Base-by-base conservation (phyloP, 37 sponge, comb jelly and placozoan genomes). In the Axinella damicornis region DNA sequence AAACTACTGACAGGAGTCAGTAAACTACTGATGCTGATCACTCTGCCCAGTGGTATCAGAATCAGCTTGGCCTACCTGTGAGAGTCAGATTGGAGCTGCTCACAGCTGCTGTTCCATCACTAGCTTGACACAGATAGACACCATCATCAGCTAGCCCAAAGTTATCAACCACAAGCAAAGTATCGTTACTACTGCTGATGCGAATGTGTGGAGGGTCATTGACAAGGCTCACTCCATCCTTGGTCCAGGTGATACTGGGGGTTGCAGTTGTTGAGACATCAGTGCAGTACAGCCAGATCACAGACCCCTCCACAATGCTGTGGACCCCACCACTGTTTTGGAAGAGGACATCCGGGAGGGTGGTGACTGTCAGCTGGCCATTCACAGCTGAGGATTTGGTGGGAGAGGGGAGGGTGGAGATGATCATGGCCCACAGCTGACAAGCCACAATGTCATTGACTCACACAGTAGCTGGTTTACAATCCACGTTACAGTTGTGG, bases 221-320 rank as follows among this genome's bases (percentile, higher is more conserved):
- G 19, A 57, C 41, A n/a, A 78, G 57, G 6, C 41, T 22, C 60
- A 2, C 53, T 15, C 77, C 59, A 77, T 85, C 53, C 72, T 59
- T 77, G 30, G 25, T 68, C 86, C 86, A 85, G 27, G 79, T 71
- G 30, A 85, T 46, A n/a, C n/a, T n/a, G n/a, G n/a, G n/a, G 46
- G 46, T n/a, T 36, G 20, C 53, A 11, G 38, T 52, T 15, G 28
- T 36, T 19, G 55, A 53, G 78, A 35, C 57, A 21, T 39, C 83
- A 35, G 73, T 60, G 61, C 86, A 85, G 79, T 69, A 68, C 39
- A 76, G 39, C 58, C 32, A 31, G 36, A 85, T 38, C 34, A 85
- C 86, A 31, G 86, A 68, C 28, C 78, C 78, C 61, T 68, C 59
- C 52, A 68, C 79, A 25, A 85, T 69, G 15, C 17, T 22, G 25